Base-by-base conservation (phyloP, 2,113 vertebrate genomes). In the Amphilophus citrinellus region DNA sequence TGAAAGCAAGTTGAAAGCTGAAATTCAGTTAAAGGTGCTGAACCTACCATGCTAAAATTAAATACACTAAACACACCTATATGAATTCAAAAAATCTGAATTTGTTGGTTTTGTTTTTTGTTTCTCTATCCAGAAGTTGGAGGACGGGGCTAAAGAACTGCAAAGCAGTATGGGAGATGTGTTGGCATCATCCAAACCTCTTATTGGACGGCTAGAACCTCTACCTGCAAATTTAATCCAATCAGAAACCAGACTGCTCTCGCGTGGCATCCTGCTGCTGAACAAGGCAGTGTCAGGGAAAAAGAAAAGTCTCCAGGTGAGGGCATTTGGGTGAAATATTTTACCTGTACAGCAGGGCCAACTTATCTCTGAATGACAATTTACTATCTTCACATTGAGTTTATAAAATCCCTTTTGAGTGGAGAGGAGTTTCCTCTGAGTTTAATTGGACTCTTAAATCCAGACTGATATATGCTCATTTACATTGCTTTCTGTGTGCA, bases 281-380 rank as follows among this genome's bases (percentile, higher is more conserved):
- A 95, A 95, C 75, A 94, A 95, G 87, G 93, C 92, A n/a, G 76
- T 97, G 47, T 93, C 93, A 63, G 87, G 76, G 47, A 97, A 95
- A 88, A 87, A 90, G 65, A 91, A 87, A 56, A 94, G 96, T 65
- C 90, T 97, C 66, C 92, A 97, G 97, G 98, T 98, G 84, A 89
- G 81, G 24, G 30, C 42, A 39, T 20, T 3, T 30, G 5, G 57
- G n/a, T 80, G 20, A 58, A 42, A 30, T 58, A 58, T 73, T 56
- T 42, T 73, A 20, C 44, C 15, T 30, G 65, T 50, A 15, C 35
- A n/a, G 61, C 2, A 42, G 39, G 39, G 17, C 20, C n/a, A 42
- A 37, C 0, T 42, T 75, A 10, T 32, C 30, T 14, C 68, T 53
- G 10, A 7, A 27, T 50, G 15, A 71, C 3, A 53, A 71, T 71